Conservation (phyloP, 2,888 invertebrate species). For the Limulus polyphemus region DNA sequence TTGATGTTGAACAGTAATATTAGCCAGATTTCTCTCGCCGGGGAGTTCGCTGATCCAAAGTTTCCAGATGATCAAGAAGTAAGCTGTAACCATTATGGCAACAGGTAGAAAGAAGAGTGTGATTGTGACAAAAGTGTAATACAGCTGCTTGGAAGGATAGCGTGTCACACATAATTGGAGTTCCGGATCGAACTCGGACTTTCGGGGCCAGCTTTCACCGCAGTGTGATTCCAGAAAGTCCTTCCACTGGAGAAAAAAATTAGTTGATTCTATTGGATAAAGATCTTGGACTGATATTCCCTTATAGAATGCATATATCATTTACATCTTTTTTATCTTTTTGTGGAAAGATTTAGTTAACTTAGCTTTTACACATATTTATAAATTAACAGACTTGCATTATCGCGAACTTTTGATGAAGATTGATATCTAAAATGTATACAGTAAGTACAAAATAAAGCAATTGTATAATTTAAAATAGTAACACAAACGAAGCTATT, state of each 20-base stretch:
- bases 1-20: conserved; percentile 32
- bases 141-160: conserved; percentile 28
- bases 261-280: no score
- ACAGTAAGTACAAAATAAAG: no score
- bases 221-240: conserved; percentile 37
- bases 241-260: conserved; percentile 31
- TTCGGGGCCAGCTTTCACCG: conserved; percentile 32
- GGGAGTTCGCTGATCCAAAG: conserved; percentile 37
- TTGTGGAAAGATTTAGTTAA: no score
- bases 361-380: no score
- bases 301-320: neutral
- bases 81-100: conserved; percentile 37
- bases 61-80: conserved; percentile 38
- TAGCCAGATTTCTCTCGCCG: conserved; percentile 35
- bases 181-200: conserved; percentile 18
- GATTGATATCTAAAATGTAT: no score
- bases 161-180: conserved; percentile 23
- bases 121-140: conserved; percentile 34
- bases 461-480: no score
- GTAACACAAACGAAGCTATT: no score
- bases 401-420: no score
- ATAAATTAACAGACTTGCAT: no score
- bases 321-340: neutral
- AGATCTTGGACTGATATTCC: no score
- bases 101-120: conserved; percentile 40